phyloP scores from a whole-genome alignment of 2,113 vertebrate genomes.

The Xerus inauris region DNA sequence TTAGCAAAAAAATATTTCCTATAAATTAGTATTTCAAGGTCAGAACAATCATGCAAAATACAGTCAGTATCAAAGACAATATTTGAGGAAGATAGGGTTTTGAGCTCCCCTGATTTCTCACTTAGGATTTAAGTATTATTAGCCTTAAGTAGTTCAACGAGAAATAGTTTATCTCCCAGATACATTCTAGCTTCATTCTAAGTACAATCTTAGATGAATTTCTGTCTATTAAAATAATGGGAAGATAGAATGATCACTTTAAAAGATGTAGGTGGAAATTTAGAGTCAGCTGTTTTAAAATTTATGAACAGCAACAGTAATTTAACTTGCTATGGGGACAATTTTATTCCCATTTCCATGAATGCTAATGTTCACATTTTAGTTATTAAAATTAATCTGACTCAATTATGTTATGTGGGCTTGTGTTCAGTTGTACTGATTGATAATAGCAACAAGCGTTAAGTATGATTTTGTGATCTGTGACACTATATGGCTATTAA shows the following conservation, averaged over 20 bases:
- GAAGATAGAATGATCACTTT: conserved; percentile 70
- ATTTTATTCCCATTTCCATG: conserved; percentile 86
- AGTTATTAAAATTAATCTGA: conserved; percentile 88
- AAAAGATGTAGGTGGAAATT: conserved; percentile 80
- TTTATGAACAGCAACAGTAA: conserved; percentile 83
- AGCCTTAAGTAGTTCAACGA: conserved; percentile 12
- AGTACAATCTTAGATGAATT: conserved; percentile 70
- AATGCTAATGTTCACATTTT: conserved; percentile 84
- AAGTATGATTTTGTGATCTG: conserved; percentile 74
- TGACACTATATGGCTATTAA: conserved; percentile 40
- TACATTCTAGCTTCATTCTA: conserved; percentile 66
- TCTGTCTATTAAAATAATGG: conserved; percentile 79
- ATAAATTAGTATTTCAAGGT: not conserved
- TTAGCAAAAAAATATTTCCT: not conserved
- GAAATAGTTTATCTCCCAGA: conserved; percentile 52
- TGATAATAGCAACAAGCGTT: conserved; percentile 82
- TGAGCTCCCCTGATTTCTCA: conserved; percentile 21
- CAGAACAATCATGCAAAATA: not conserved
- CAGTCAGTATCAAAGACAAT: not conserved
- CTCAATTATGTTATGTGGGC: conserved; percentile 83
- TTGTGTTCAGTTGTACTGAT: conserved; percentile 79
- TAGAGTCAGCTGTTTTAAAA: conserved; percentile 85
- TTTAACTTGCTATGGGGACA: conserved; percentile 80
- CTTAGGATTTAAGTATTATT: conserved; percentile 49
- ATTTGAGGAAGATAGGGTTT: conserved; percentile 9